Conservation (phyloP, 2,113 vertebrate genomes). For the Platysternon megacephalum region DNA sequence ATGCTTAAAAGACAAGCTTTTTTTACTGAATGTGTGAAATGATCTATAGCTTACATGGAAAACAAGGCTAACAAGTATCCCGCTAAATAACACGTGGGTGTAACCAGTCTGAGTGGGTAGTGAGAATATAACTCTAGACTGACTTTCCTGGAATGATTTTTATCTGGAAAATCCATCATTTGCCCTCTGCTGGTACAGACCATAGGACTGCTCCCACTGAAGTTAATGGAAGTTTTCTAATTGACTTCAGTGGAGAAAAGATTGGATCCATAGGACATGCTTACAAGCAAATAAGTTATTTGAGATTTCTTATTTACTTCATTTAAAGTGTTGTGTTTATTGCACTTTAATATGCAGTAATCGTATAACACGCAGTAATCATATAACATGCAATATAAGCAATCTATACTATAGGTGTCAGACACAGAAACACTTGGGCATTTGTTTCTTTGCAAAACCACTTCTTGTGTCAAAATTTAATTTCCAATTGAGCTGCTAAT, state of each 20-base stretch:
- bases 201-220: not conserved
- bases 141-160: not conserved
- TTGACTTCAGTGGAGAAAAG: not conserved
- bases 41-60: not conserved
- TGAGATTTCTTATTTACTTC: not conserved
- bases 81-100: not conserved
- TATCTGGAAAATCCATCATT: not conserved
- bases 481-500: not conserved
- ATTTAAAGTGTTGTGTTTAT: fast-evolving
- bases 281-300: not conserved
- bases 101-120: not conserved
- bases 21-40: not conserved
- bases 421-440: not conserved
- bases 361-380: not conserved
- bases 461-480: not conserved
- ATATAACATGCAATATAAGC: not conserved
- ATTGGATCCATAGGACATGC: not conserved
- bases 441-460: not conserved
- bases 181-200: not conserved
- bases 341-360: not conserved
- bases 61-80: not conserved
- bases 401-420: not conserved
- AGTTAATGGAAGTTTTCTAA: not conserved
- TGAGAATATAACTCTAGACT: not conserved
- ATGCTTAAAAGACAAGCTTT: not conserved